Evolutionary conservation across 1,140 invertebrate species (phyloP).

Genomic region (Drosophila eugracilis): DNA sequence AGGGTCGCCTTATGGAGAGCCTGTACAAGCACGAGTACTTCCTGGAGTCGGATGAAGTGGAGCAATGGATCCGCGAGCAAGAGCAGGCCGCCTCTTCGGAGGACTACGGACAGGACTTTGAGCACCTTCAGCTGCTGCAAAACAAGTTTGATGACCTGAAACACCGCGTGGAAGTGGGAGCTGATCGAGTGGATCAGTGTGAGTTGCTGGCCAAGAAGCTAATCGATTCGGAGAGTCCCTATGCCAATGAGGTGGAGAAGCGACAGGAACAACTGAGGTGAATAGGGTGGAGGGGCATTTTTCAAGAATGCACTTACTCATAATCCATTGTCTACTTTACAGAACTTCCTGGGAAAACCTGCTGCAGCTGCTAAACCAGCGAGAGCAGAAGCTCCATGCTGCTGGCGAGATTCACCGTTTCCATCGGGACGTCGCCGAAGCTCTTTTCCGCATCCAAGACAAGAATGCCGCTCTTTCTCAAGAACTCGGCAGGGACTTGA

Average conservation of each 20-base stretch:
- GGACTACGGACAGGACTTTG: slow-evolving; percentile 98
- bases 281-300: slow-evolving; percentile 10
- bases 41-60: slow-evolving; percentile 94
- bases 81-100: slow-evolving; percentile 95
- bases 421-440: slow-evolving; percentile 97
- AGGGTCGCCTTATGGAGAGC: slow-evolving; percentile 95
- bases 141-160: slow-evolving; percentile 98
- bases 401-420: slow-evolving; percentile 98
- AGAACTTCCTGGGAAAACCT: slow-evolving; percentile 93
- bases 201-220: slow-evolving; percentile 96
- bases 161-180: slow-evolving; percentile 94
- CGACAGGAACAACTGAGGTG: slow-evolving; percentile 95
- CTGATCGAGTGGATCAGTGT: slow-evolving; percentile 96
- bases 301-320: not conserved
- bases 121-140: slow-evolving; percentile 95
- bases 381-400: slow-evolving; percentile 94
- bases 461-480: slow-evolving; percentile 93
- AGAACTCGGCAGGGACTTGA: slow-evolving; percentile 94
- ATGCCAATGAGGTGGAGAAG: slow-evolving; percentile 94
- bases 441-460: slow-evolving; percentile 94
- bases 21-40: slow-evolving; percentile 97
- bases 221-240: slow-evolving; percentile 94
- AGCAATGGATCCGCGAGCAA: slow-evolving; percentile 97
- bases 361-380: slow-evolving; percentile 92
- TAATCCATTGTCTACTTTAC: not conserved